Base-by-base conservation (phyloP, 2,888 invertebrate genomes). In the Heliothis peltigera region DNA sequence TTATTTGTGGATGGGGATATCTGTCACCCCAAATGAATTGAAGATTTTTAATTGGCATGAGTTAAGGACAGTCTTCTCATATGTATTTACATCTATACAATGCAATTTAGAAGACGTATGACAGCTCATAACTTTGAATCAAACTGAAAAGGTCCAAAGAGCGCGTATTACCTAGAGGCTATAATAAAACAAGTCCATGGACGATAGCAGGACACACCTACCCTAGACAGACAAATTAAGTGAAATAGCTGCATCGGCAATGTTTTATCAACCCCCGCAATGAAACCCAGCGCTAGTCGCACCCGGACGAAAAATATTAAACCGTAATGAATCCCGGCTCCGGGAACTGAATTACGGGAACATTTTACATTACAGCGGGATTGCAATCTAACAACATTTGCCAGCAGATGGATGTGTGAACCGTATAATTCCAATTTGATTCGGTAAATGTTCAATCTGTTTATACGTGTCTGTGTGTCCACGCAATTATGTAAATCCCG, bases 321-420 rank as follows among this genome's bases (percentile, higher is more conserved):
- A 82, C 64, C 59, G 75, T 79, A 82, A 84, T 81, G 78, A 84
- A 83, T 82, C 76, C 74, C 60, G 64, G 57, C 18, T 32, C 59
- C 63, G 59, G 72, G 64, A 52, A 59, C 56, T 58, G 63, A 63
- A 79, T 79, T 73, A 79, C 63, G 55, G 57, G 64, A 55, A 71
- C 65, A 70, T 75, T 80, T 81, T 70, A 65, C 74, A 78, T 79
- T 79, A 82, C 74, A 64, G 60, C 75, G 74, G 71, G 81, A 85
- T 88, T 85, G 84, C 74, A 63, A 75, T 73, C 71, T 87, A 87
- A 87, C 79, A 70, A 75, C 66, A 73, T 88, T 88, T 84, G 70
- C 65, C 54, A 70, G 74, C 77, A 83, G 83, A 83, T 85, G 80
- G 64, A 69, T 71, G 66, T 77, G 76, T 71, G 68, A 67, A 66